phyloP scores from a whole-genome alignment of 2,113 vertebrate genomes.

The Chinchilla lanigera region DNA sequence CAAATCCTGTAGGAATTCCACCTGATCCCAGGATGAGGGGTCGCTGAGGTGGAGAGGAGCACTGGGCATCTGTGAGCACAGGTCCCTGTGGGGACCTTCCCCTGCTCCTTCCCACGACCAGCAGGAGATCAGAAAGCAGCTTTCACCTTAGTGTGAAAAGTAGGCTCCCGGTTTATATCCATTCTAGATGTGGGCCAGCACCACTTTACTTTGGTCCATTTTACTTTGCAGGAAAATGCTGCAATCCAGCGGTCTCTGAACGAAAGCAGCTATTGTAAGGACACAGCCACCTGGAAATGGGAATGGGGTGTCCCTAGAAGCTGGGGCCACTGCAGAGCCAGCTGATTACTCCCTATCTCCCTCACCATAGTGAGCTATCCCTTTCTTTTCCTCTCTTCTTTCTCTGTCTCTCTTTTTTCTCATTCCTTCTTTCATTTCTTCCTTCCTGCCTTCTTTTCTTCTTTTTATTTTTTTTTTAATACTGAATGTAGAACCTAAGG shows the following conservation, averaged over 20 bases:
- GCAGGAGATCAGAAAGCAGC: not conserved
- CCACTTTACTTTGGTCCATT: not conserved
- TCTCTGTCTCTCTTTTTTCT: rapidly evolving
- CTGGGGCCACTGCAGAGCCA: too few species aligned
- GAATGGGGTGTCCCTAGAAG: too few species aligned
- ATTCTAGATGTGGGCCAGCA: not conserved
- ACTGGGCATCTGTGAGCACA: not conserved
- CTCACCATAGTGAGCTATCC: rapidly evolving
- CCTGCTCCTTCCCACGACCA: not conserved
- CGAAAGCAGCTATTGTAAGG: not conserved
- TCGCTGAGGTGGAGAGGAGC: not conserved
- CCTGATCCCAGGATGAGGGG: not conserved
- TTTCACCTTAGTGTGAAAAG: not conserved
- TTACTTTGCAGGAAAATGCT: too few species aligned
- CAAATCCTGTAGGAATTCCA: not conserved
- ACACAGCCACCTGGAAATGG: not conserved
- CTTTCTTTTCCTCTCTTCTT: not conserved
- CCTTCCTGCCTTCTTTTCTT: not conserved
- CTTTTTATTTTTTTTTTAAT: not conserved
- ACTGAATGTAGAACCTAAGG: not conserved
- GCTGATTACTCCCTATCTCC: not conserved
- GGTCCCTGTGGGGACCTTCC: rapidly evolving
- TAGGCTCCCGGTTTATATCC: not conserved
- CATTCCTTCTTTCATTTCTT: not conserved
- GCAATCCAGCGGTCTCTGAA: not conserved